Evolutionary conservation across 1,140 invertebrate genomes (phyloP).

Genomic region (Triops cancriformis): DNA sequence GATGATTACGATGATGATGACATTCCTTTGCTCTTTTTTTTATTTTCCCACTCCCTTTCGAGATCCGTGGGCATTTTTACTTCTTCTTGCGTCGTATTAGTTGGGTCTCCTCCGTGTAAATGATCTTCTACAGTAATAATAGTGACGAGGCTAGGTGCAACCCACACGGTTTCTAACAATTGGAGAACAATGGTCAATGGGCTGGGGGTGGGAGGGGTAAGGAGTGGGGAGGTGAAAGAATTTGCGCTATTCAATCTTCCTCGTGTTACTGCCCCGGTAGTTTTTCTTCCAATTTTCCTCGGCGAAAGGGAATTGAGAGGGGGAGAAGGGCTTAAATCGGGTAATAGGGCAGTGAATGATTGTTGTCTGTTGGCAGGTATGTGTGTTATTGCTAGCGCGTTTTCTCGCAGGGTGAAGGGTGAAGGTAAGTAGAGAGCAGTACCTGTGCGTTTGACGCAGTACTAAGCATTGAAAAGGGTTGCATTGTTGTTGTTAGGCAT

Average conservation of each 20-base stretch:
- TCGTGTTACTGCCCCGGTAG: no score
- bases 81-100: no score
- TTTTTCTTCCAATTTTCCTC: no score
- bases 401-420: background rate
- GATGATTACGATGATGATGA: background rate
- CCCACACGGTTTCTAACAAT: background rate
- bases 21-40: background rate
- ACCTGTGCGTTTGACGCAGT: background rate
- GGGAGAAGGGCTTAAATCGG: no score
- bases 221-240: no score
- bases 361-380: background rate
- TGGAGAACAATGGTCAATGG: background rate
- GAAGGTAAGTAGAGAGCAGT: background rate
- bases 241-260: no score
- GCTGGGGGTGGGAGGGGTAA: no score
- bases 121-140: no score
- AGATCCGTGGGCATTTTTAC: no score
- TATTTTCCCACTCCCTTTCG: background rate
- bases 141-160: background rate
- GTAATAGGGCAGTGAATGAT: conserved; percentile 11
- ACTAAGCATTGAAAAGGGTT: background rate
- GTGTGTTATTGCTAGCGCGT: background rate
- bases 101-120: no score
- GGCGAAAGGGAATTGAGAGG: no score
- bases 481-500: background rate